Percentiles rank a stretch among this genome's conserved stretches.
Conservation (phyloP, 2,797 vertebrate genomes). For the Serranus cabrilla region DNA sequence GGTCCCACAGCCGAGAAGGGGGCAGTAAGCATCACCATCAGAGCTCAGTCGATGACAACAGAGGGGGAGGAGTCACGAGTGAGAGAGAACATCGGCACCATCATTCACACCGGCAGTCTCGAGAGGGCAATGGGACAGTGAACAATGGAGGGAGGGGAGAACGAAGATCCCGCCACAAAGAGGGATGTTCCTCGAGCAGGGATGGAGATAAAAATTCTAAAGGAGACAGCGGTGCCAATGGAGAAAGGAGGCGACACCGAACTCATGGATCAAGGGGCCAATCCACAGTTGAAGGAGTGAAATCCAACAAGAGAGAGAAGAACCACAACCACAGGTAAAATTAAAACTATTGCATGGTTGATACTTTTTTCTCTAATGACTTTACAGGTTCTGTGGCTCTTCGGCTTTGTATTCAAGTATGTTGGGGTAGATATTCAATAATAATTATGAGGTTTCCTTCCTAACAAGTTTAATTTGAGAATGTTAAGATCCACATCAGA, state of each 20-base stretch:
- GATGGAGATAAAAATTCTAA: slow-evolving; percentile 83
- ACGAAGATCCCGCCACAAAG: slow-evolving; percentile 87
- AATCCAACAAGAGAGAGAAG: slow-evolving; percentile 82
- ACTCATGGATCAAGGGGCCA: slow-evolving; percentile 82
- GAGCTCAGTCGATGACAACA: slow-evolving; percentile 84
- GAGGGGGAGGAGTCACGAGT: slow-evolving; percentile 71
- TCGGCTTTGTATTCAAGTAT: neutral
- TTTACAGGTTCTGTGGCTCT: no score
- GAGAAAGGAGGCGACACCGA: slow-evolving; percentile 86
- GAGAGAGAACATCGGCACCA: slow-evolving; percentile 89
- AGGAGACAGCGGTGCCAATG: slow-evolving; percentile 82
- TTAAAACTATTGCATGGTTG: slow-evolving; percentile 45
- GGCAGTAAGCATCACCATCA: slow-evolving; percentile 76
- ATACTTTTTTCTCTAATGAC: neutral
- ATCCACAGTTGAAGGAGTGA: slow-evolving; percentile 81
- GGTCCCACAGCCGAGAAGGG: slow-evolving; percentile 85
- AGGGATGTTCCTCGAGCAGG: slow-evolving; percentile 80
- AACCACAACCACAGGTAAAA: slow-evolving; percentile 84
- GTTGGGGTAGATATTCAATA: neutral
- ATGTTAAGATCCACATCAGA: neutral
- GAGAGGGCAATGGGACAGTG: slow-evolving; percentile 87
- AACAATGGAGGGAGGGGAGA: slow-evolving; percentile 80
- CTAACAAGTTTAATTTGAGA: neutral
- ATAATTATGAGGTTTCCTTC: neutral
- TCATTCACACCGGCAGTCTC: slow-evolving; percentile 86